Evolutionary conservation across 2,797 vertebrate genomes (phyloP).

Genomic region (Allenopithecus nigroviridis): DNA sequence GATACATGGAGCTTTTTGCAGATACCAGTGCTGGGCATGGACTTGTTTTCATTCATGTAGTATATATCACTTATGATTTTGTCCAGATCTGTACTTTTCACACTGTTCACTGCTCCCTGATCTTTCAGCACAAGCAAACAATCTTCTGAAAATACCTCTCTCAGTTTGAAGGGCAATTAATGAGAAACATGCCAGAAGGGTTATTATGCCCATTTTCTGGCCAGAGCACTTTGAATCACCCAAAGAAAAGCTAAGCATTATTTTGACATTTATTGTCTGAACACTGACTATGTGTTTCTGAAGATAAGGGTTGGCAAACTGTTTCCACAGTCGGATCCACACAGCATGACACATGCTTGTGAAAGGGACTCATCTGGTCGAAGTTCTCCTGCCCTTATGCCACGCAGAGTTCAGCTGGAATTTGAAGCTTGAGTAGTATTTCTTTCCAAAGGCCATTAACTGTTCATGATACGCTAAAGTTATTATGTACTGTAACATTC

Average conservation of each 20-base stretch:
- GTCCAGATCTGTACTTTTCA: slow-evolving; percentile 57
- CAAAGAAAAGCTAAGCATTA: slow-evolving; percentile 69
- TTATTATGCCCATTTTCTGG: slow-evolving; percentile 66
- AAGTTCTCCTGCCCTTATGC: slow-evolving; percentile 58
- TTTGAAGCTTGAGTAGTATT: slow-evolving; percentile 58
- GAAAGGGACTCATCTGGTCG: slow-evolving; percentile 78
- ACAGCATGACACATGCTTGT: slow-evolving; percentile 70
- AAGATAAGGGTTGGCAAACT: slow-evolving; percentile 74
- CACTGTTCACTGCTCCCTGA: slow-evolving; percentile 61
- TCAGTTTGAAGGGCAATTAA: slow-evolving; percentile 73
- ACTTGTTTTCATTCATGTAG: background rate
- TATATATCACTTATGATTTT: slow-evolving; percentile 52
- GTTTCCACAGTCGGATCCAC: slow-evolving; percentile 72
- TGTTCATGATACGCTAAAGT: slow-evolving; percentile 40
- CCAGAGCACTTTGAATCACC: slow-evolving; percentile 59
- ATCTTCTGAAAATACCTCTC: slow-evolving; percentile 73
- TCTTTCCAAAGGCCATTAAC: slow-evolving; percentile 74
- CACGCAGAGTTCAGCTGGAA: slow-evolving; percentile 75
- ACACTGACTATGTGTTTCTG: slow-evolving; percentile 72
- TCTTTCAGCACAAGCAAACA: slow-evolving; percentile 65
- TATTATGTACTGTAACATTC: slow-evolving; percentile 32
- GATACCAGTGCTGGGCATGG: background rate
- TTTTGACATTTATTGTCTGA: slow-evolving; percentile 77
- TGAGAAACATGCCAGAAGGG: slow-evolving; percentile 60
- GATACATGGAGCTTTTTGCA: background rate